Evolutionary conservation across 1,140 invertebrate species (phyloP).

Genomic region (Chironomus tepperi): DNA sequence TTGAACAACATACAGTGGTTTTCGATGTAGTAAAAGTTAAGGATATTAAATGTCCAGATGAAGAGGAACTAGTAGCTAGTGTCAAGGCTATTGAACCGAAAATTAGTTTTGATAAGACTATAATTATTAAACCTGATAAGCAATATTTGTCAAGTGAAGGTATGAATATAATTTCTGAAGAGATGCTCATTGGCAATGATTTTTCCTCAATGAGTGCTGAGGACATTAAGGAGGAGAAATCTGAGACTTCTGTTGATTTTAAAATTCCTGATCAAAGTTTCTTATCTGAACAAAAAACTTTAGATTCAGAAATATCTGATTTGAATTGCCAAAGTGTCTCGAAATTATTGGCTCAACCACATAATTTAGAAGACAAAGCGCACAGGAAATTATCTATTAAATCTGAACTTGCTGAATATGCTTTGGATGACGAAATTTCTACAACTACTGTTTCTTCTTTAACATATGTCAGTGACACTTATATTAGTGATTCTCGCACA

Average conservation of each 20-base stretch:
- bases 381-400: not conserved
- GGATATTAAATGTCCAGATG: no score
- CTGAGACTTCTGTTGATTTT: not conserved
- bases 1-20: no score
- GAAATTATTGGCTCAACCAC: constrained; percentile 10
- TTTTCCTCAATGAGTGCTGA: no score
- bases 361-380: not conserved
- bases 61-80: no score
- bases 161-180: no score
- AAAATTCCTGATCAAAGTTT: constrained; percentile 1
- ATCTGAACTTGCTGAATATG: not conserved
- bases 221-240: no score
- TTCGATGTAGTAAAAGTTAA: no score
- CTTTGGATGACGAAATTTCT: not conserved
- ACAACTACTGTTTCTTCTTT: not conserved
- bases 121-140: no score
- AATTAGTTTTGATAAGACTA: no score
- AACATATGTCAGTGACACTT: not conserved
- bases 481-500: not conserved
- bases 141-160: no score
- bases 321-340: not conserved
- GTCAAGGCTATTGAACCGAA: no score
- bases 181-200: no score
- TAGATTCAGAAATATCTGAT: not conserved
- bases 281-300: not conserved